Evolutionary conservation across 2,797 vertebrate species (phyloP).

Genomic region (Gallirallus australis): DNA sequence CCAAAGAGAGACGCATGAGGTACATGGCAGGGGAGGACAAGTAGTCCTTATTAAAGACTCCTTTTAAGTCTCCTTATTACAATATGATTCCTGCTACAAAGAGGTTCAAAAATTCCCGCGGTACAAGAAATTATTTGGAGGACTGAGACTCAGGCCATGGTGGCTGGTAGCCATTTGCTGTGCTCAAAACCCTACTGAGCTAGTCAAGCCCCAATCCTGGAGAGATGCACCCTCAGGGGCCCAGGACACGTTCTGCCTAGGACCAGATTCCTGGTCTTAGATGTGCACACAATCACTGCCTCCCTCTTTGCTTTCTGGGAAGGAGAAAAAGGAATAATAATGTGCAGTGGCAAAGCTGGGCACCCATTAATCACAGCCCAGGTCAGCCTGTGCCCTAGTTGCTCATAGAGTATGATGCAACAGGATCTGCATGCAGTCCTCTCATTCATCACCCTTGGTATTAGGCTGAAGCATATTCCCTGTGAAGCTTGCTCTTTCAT

Average conservation of each 20-base stretch:
- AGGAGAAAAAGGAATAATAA: background rate
- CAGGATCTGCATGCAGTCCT: background rate
- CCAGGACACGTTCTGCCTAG: background rate
- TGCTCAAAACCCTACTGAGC: background rate
- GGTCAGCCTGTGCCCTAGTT: background rate
- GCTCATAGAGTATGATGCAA: background rate
- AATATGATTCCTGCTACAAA: background rate
- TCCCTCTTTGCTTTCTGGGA: background rate
- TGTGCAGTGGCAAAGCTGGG: background rate
- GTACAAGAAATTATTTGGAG: background rate
- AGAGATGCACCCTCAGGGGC: rapidly evolving
- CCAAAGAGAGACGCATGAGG: background rate
- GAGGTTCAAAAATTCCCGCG: rapidly evolving
- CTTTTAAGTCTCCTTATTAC: background rate
- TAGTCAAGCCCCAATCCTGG: background rate
- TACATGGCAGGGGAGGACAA: background rate
- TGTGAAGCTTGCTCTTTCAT: background rate
- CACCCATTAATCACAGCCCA: rapidly evolving
- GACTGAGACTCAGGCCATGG: background rate
- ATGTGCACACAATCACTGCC: rapidly evolving
- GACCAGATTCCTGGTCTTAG: background rate
- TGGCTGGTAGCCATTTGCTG: background rate
- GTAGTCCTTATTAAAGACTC: background rate
- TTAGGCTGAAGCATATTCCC: background rate
- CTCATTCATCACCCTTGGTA: background rate